Evolutionary conservation across 2,888 invertebrate species (phyloP), one percentile per base, ranked within the genome.

Genomic region (Microdon myrmicae): DNA sequence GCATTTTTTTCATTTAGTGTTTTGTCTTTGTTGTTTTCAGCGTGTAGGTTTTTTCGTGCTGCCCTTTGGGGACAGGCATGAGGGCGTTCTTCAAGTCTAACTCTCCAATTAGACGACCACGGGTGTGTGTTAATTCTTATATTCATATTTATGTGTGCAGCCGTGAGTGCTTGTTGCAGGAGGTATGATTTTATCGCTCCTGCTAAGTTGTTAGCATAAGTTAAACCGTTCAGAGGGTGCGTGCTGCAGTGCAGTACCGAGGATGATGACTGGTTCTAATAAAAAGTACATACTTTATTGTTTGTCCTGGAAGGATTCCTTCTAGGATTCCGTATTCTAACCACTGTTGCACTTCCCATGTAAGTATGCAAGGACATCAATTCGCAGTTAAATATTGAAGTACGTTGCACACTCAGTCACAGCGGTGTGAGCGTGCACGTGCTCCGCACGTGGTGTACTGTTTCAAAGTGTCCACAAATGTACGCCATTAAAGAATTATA

Each of bases 201-300:
- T 66, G 66, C 66, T 66, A 66, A 66, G 43, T 66, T 66, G 66
- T 66, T 59, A 66, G 66, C 58, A 66, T 59, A 66, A 66, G 59
- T 66, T 66, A 66, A 59, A 43, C 53, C 53, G 54, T 59, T 66
- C 26, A 64, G 47, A 64, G 53, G 53, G 47, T 64, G 51, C 51
- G 45, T 26, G 45, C 26, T 49, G 28, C 49, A 16, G 38, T 43
- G 23, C 19, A 39, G 22, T 31, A 8, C 17, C 14, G 9, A 17
- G 12, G 10, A 17, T 14, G 28, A 20, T 32, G 34, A 23, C 28
- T 19, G 28, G 34, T 17, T 14, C n/a, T n/a, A n/a, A n/a, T n/a
- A n/a, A n/a, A n/a, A n/a, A n/a, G n/a, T n/a, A n/a, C n/a, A n/a
- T n/a, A n/a, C n/a, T n/a, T n/a, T n/a, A n/a, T n/a, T n/a, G n/a